Base-by-base conservation (phyloP, 2,797 vertebrate genomes). In the Mastacembelus armatus region DNA sequence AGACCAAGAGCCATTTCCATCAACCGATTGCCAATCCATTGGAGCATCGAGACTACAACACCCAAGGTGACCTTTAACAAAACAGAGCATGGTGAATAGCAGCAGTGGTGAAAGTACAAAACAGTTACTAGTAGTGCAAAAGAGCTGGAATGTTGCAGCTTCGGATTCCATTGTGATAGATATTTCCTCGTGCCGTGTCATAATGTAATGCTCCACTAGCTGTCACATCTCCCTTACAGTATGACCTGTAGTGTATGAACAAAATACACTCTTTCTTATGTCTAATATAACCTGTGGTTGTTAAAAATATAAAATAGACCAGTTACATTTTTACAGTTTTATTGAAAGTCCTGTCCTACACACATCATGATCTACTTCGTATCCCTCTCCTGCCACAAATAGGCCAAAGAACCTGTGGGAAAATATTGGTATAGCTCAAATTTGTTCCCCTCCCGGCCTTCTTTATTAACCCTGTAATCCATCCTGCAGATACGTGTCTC, bases 51-150 rank as follows among this genome's bases (percentile, higher is more conserved):
- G 12, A 40, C 62, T 45, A 80, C 85, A 82, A 72, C 77, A 73
- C 68, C 70, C 83, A 88, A 88, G 81, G 84, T 90, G 85, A 90
- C 86, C 86, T 88, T 84, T 87, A 83, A 66, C 71, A 78, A 78
- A 84, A 79, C 33, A 66, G 59, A 64, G 66, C 77, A 21, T 22
- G 22, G 66, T 35, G 56, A 65, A 57, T 51, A 45, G 71, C 56
- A 35, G 47, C 3, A 29, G 47, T 30, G 21, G 47, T 5, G 6
- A 51, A 72, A 26, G 33, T 2, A 35, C 59, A 77, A 51, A 21
- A n/a, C 49, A 45, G 42, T 81, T 82, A 29, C 29, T 71, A 44
- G 59, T 73, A 70, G 68, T 7, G 40, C 36, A 49, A 50, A 50
- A 9, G 27, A 62, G 55, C 18, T 27, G 55, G 45, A 70, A 69